Evolutionary conservation across 2,888 invertebrate species (phyloP), one percentile per base, ranked within the genome.

Genomic region (Lasioglossum morio): DNA sequence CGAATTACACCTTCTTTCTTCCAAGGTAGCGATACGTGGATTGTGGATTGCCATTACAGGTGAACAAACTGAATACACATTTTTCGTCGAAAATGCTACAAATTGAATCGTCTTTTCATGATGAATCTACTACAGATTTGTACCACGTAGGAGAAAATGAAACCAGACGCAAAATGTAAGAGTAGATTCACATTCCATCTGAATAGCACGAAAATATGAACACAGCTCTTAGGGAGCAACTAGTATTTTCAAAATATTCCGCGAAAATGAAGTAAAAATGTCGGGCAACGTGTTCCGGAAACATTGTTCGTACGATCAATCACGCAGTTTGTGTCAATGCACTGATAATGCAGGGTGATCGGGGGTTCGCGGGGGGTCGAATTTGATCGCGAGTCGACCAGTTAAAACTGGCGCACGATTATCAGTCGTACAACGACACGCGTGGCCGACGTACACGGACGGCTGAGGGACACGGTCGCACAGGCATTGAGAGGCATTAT

Each of bases 401-500:
- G 63, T 53, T 73, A 76, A 73, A 78, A 77, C 78, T 84, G 85
- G 84, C 75, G 88, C 81, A 83, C 87, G 66, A 66, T 66, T 66
- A 30, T 66, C 66, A 34, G 66, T 34, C 34, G 78, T 63, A 66
- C 69, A 87, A 69, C 73, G 84, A 86, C 79, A 83, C 80, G 89
- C 84, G 84, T 73, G 80, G 72, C 69, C 46, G 23, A 72, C 74
- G 84, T 83, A 82, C 88, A 87, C 70, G 82, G 73, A 86, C 75
- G 78, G 37, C 40, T 73, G 80, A 85, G 66, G 84, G 88, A 87
- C 89, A 90, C 89, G 90, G 91, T 92, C 90, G 90, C 90, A 90
- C 90, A 90, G 90, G 88, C 93, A 94, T 93, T 92, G 93, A 91
- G 92, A 94, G 60, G 93, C 93, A 92, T 95, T 95, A 95, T 95